Evolutionary conservation across 2,113 vertebrate genomes (phyloP), one percentile per base, ranked within the genome.

Genomic region (Australoheros scitulus): DNA sequence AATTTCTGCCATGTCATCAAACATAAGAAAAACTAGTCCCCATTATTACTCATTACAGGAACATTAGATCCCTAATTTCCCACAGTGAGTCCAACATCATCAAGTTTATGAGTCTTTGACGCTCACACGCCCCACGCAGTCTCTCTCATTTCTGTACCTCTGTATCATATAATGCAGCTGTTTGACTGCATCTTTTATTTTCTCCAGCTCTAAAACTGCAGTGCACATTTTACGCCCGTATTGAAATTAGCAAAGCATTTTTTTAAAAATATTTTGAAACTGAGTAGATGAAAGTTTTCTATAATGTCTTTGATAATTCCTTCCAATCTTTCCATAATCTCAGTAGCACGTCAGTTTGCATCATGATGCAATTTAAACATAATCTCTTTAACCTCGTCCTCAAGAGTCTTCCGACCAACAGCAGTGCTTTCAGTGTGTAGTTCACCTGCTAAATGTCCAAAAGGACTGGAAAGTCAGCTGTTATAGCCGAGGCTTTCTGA

Each of bases 51-150:
- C 58, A 41, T 76, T 76, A 38, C 1, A 9, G 34, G 34, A 76
- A 76, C 34, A 58, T 76, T 58, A 59, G 55, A 4, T 15, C 14
- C 3, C 72, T 76, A 24, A 76, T 76, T 38, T 76, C 32, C 32
- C 52, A 24, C 2, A 26, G 34, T 76, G 11, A 59, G 58, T 58
- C 55, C 34, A 70, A 50, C 15, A 72, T 72, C 65, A 72, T 72
- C 65, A 72, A 32, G 65, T 72, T 72, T 72, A 72, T 52, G 65
- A 52, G 15, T 26, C 74, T 59, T 59, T 41, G 55, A 76, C n/a
- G 36, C 74, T n/a, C 15, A 57, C 52, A 59, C 11, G 26, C 11
- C 57, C 55, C 14, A 26, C 55, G 26, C 55, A 3, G 15, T 20
- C 38, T 24, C 32, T 76, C n/a, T 61, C 32, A 2, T 36, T 11